phyloP scores from a whole-genome alignment of 2,888 invertebrate genomes.

The Plusia festucae region DNA sequence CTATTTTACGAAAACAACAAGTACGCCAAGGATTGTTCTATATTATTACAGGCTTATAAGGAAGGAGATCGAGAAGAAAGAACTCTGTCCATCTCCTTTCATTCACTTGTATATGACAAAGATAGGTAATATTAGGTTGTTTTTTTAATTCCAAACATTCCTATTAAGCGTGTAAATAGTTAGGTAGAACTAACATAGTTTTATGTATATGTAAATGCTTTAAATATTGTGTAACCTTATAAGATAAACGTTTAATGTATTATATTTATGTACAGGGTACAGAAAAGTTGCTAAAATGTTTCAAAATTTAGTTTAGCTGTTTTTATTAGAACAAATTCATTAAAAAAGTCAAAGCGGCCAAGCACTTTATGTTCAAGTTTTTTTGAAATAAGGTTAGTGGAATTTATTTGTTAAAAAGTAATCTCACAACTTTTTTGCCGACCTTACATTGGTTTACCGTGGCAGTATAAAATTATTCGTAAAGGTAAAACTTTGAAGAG shows the following conservation, averaged over 20 bases:
- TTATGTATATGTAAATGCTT: slow-evolving; percentile 64
- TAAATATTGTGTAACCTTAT: slow-evolving; percentile 59
- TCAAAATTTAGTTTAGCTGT: not conserved
- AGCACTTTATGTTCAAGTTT: not conserved
- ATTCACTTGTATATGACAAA: not conserved
- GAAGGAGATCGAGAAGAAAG: no score
- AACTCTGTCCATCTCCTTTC: not conserved
- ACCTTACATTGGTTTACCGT: no score
- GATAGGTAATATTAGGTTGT: slow-evolving; percentile 5
- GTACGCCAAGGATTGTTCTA: no score
- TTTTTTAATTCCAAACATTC: slow-evolving; percentile 24
- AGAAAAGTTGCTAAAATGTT: slow-evolving; percentile 15
- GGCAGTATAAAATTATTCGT: no score
- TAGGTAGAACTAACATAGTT: slow-evolving; percentile 50
- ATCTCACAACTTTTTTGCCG: no score
- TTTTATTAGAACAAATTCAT: not conserved
- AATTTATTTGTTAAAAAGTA: no score
- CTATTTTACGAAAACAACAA: no score
- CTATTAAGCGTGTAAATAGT: slow-evolving; percentile 47
- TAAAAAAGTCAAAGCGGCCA: no score
- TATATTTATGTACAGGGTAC: slow-evolving; percentile 62
- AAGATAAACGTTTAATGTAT: slow-evolving; percentile 37
- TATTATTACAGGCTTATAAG: no score
- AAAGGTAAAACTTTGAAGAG: no score
- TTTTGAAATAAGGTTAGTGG: no score